A percentile compares a stretch with the other conserved stretches of the same genome.
Conservation (phyloP, 2,888 invertebrate genomes). For the Melikaiella ostensackeni region DNA sequence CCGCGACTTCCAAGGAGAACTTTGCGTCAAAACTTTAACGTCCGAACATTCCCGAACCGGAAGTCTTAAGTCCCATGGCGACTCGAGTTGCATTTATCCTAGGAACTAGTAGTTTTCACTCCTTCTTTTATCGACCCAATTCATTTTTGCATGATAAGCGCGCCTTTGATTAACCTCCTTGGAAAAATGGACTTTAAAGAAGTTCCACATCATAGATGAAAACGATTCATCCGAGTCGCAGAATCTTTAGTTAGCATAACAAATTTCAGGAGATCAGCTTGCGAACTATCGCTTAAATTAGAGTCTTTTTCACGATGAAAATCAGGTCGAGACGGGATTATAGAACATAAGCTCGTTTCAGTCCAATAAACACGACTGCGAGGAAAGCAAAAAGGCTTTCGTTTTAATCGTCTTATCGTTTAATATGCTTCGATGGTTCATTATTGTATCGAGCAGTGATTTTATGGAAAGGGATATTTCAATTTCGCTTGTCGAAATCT, state of each 20-base stretch:
- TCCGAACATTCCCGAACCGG: slow-evolving; percentile 48
- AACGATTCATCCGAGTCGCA: background rate
- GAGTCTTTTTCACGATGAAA: slow-evolving; percentile 12
- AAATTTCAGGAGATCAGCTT: background rate
- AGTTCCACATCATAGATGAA: slow-evolving; percentile 7
- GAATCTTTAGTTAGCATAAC: slow-evolving; percentile 7
- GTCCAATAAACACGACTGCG: slow-evolving; percentile 30
- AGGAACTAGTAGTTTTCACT: slow-evolving; percentile 37
- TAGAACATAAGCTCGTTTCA: slow-evolving; percentile 32
- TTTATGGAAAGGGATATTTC: background rate
- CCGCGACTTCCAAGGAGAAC: slow-evolving; percentile 34
- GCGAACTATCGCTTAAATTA: slow-evolving; percentile 3
- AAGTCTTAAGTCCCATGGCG: slow-evolving; percentile 47
- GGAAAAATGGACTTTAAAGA: slow-evolving; percentile 14
- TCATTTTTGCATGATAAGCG: slow-evolving; percentile 31
- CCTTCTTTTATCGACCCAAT: slow-evolving; percentile 26
- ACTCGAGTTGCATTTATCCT: slow-evolving; percentile 42
- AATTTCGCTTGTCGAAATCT: slow-evolving; percentile 20
- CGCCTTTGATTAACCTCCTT: slow-evolving; percentile 19
- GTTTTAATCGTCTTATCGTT: slow-evolving; percentile 32
- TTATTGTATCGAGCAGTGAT: slow-evolving; percentile 23
- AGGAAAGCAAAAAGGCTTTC: slow-evolving; percentile 28
- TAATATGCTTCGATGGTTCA: slow-evolving; percentile 35
- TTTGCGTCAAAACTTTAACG: slow-evolving; percentile 56
- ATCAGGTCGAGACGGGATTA: slow-evolving; percentile 34